Conservation (phyloP, 2,797 vertebrate species). For the Poeciliopsis infans region DNA sequence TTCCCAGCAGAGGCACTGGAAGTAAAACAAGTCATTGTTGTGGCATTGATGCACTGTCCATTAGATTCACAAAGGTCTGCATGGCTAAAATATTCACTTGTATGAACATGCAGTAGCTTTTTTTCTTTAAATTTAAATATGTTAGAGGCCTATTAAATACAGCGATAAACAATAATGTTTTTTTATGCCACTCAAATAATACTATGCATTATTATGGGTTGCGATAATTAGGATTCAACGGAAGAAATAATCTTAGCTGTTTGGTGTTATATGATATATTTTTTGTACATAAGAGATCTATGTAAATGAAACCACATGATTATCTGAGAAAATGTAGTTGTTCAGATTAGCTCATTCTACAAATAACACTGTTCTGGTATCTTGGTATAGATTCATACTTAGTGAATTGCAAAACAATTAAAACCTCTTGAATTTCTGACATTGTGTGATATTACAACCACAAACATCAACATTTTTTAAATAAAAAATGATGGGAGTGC, state of each 20-base stretch:
- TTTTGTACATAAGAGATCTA: not conserved
- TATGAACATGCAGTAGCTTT: not conserved
- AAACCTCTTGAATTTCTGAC: not conserved
- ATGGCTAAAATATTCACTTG: not conserved
- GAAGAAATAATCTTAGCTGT: slow-evolving; percentile 14
- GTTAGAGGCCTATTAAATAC: not conserved
- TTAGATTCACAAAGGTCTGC: slow-evolving; percentile 26
- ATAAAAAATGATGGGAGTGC: not conserved
- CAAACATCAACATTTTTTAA: not conserved
- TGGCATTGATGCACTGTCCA: slow-evolving; percentile 21
- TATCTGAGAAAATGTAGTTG: not conserved
- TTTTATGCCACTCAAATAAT: not conserved
- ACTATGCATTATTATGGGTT: slow-evolving; percentile 47
- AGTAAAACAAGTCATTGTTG: slow-evolving; percentile 34
- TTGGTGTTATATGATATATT: not conserved
- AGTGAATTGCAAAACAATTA: not conserved
- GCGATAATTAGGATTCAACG: slow-evolving; percentile 28
- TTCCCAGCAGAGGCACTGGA: slow-evolving; percentile 27
- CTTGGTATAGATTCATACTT: not conserved
- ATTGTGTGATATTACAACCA: not conserved
- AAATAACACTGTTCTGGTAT: not conserved
- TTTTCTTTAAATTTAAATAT: not conserved
- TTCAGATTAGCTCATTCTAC: not conserved
- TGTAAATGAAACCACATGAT: not conserved
- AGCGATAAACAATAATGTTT: not conserved